These are phyloP conservation scores for Habroteleia sp. DNA, from an alignment of 2,888 invertebrate genomes.

Conservation along the genomic window DNA sequence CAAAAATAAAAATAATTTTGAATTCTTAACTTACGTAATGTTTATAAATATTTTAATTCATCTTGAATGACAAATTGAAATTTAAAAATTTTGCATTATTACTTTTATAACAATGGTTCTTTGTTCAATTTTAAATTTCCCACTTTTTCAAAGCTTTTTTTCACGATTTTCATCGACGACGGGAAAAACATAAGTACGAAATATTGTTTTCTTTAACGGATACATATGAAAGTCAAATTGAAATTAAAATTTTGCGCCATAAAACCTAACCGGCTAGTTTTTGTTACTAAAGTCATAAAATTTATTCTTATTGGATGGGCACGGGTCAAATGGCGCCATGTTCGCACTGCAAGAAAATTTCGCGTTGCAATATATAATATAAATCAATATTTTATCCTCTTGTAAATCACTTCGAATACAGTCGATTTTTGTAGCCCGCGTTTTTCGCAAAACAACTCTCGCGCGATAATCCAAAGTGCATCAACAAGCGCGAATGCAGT, in stretches of 20 bases:
- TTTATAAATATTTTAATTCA: no score
- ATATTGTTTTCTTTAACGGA: no score
- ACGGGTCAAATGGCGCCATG: background rate
- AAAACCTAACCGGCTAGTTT: conserved; percentile 9
- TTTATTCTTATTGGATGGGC: conserved; percentile 10
- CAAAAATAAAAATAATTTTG: no score
- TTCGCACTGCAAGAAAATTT: conserved; percentile 24
- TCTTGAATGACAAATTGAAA: no score
- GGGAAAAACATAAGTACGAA: no score
- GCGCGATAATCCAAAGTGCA: conserved; percentile 20
- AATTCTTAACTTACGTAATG: no score
- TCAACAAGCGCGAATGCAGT: background rate
- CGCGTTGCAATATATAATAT: conserved; percentile 7
- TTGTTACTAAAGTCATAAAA: conserved; percentile 1
- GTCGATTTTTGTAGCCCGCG: conserved; percentile 9
- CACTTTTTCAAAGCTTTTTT: no score
- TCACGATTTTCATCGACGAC: no score
- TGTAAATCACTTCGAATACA: conserved; percentile 23
- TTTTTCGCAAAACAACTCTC: conserved; percentile 8
- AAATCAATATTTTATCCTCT: conserved; percentile 22
- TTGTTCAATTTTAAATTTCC: no score
- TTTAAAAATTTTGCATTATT: no score
- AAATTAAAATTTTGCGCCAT: conserved; percentile 25
- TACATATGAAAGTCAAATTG: no score
- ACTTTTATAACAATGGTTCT: no score